phyloP scores from a whole-genome alignment of 2,113 vertebrate species.

The Hemicordylus capensis region DNA sequence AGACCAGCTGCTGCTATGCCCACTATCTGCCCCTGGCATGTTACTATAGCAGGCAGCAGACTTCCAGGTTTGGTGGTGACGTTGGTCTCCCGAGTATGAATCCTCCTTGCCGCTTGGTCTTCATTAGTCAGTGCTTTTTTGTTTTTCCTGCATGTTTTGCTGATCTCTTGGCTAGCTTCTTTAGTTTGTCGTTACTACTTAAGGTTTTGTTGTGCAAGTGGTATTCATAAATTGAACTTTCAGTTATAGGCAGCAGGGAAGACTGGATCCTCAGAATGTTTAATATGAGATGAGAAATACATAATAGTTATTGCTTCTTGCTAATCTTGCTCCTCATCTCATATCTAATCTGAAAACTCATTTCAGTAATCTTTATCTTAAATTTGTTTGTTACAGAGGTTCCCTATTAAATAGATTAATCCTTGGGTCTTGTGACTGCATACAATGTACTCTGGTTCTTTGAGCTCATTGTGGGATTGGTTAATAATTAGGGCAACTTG shows the following conservation, averaged over 20 bases:
- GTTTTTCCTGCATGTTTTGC: not conserved
- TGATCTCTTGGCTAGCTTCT: constrained; percentile 4
- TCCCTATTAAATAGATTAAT: constrained; percentile 67
- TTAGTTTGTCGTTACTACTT: not conserved
- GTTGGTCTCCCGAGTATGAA: too few species aligned
- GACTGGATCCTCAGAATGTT: constrained; percentile 9
- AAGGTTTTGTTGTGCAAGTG: not conserved
- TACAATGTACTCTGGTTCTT: constrained; percentile 64
- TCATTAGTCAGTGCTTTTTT: constrained; percentile 9
- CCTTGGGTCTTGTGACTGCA: constrained; percentile 63
- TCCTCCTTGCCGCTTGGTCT: not conserved
- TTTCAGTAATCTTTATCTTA: constrained; percentile 57
- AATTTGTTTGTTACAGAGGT: constrained; percentile 53
- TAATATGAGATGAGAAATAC: constrained; percentile 24
- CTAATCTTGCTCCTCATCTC: constrained; percentile 19
- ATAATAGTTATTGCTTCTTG: constrained; percentile 47
- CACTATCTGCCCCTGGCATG: too few species aligned
- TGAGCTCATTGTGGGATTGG: constrained; percentile 61
- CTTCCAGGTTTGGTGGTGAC: not conserved
- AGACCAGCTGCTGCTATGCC: too few species aligned
- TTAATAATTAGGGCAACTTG: constrained; percentile 66
- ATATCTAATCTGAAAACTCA: constrained; percentile 52
- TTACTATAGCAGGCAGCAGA: too few species aligned
- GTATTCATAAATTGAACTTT: not conserved
- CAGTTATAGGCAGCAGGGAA: not conserved